Percentiles rank a stretch among this genome's conserved stretches.
Evolutionary conservation across 1,140 invertebrate genomes (phyloP).

Genomic region (Ptiloglossa arizonensis): DNA sequence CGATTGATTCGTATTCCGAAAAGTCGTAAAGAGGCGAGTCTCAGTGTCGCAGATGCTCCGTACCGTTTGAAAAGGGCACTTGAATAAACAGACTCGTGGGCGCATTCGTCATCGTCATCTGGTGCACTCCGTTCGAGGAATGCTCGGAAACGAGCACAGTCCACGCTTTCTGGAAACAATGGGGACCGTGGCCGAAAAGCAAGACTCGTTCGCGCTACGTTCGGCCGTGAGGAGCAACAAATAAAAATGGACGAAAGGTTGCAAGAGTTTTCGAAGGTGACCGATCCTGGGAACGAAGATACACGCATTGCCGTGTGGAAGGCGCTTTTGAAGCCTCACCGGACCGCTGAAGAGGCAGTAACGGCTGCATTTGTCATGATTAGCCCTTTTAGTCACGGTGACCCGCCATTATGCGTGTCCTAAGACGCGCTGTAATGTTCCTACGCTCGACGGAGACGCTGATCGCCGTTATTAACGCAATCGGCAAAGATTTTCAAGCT

Average conservation of each 20-base stretch:
- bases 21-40: too few species aligned
- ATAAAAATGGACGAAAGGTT: constrained; percentile 3
- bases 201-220: constrained; percentile 20
- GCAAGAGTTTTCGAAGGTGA: constrained; percentile 5
- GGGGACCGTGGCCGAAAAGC: constrained; percentile 31
- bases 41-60: constrained; percentile 34
- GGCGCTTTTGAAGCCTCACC: constrained; percentile 46
- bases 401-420: constrained; percentile 69
- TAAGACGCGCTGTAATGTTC: constrained; percentile 53
- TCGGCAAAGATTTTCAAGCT: constrained; percentile 45
- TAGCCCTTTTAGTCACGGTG: constrained; percentile 79
- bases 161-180: constrained; percentile 39
- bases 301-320: background rate
- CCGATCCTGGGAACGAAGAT: constrained; percentile 20
- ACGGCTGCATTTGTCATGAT: constrained; percentile 79
- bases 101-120: constrained; percentile 55
- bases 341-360: constrained; percentile 61
- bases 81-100: constrained; percentile 71
- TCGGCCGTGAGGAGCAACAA: background rate
- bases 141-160: constrained; percentile 59
- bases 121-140: constrained; percentile 34
- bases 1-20: too few species aligned
- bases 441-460: constrained; percentile 35
- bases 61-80: constrained; percentile 48
- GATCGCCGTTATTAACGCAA: constrained; percentile 59